Percentiles rank a stretch among this genome's conserved stretches.
These are phyloP conservation scores for Calonectris borealis DNA, from an alignment of 2,113 vertebrate genomes.

Conservation along the genomic window DNA sequence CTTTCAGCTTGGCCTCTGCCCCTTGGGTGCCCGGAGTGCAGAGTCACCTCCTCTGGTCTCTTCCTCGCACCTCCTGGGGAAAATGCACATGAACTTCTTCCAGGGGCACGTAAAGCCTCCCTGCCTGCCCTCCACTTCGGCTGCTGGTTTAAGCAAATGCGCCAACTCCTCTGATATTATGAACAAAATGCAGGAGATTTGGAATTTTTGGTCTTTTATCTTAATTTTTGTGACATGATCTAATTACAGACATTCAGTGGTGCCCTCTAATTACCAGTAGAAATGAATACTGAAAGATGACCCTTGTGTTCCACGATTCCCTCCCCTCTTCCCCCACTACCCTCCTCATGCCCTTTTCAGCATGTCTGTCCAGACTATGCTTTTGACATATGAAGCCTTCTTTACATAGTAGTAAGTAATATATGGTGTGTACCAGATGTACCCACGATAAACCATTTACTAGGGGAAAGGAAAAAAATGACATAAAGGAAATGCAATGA, in stretches of 20 bases:
- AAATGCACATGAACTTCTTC: background rate
- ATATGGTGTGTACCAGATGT: background rate
- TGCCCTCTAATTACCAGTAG: slow-evolving; percentile 66
- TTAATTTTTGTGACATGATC: slow-evolving; percentile 74
- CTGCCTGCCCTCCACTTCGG: background rate
- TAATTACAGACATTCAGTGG: slow-evolving; percentile 62
- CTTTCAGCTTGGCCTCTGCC: background rate
- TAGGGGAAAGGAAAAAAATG: background rate
- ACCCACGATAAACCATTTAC: background rate
- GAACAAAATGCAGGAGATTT: slow-evolving; percentile 29
- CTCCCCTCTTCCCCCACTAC: slow-evolving; percentile 34
- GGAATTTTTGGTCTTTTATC: slow-evolving; percentile 59
- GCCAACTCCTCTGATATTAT: background rate
- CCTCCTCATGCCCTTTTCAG: slow-evolving; percentile 36
- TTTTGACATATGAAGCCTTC: slow-evolving; percentile 11
- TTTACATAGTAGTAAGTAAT: slow-evolving; percentile 1
- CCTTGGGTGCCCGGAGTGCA: background rate
- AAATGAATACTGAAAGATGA: slow-evolving; percentile 74
- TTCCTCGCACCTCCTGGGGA: background rate
- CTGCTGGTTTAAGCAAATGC: background rate
- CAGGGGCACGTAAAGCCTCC: background rate
- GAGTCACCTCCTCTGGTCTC: background rate
- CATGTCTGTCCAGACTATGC: background rate
- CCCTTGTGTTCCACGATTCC: slow-evolving; percentile 55
- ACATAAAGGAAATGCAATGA: background rate